Evolutionary conservation across 2,113 vertebrate species (phyloP), one percentile per base, ranked within the genome.

Genomic region (Zeus faber): DNA sequence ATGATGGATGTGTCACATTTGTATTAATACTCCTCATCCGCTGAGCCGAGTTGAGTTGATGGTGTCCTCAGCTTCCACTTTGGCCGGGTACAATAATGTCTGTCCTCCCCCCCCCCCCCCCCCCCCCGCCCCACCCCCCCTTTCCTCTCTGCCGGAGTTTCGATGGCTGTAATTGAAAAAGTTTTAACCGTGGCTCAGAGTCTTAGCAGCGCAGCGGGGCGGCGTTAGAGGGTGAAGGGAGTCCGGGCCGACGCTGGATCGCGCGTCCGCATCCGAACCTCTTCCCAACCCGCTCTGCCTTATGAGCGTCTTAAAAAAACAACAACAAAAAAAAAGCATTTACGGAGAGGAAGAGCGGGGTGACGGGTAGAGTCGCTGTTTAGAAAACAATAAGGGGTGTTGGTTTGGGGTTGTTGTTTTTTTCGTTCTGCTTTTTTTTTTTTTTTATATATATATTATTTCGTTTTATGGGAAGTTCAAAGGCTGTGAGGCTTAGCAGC

Each of bases 111-210:
- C 39, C 17, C 11, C 7, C 13, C 16, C n/a, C 2, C 55, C 10
- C 13, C 14, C 5, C 22, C 46, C 22, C 14, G 35, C 4, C 2
- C 58, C 33, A 37, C 17, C 11, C 7, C 13, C 16, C n/a, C 2
- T 44, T 5, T 8, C 14, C 5, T 49, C 31, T 47, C 14, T 48
- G 29, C 26, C 23, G 31, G 25, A 55, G 40, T 72, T 62, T 29
- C 25, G 49, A 58, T 16, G 54, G 49, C 44, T 53, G 18, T 58
- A 72, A 72, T 53, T 72, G 57, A 58, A 53, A 59, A 62, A 57
- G 41, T 66, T 70, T 59, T 49, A 21, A 55, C 45, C 26, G 39
- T 35, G 48, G 26, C 49, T 53, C 41, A 61, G 54, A 62, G 53
- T 54, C 49, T 65, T 65, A 56, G 35, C 40, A 49, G 25, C 57